These are phyloP conservation scores for Oscheius sp. DNA, from an alignment of 2,888 invertebrate genomes.

Conservation along the genomic window DNA sequence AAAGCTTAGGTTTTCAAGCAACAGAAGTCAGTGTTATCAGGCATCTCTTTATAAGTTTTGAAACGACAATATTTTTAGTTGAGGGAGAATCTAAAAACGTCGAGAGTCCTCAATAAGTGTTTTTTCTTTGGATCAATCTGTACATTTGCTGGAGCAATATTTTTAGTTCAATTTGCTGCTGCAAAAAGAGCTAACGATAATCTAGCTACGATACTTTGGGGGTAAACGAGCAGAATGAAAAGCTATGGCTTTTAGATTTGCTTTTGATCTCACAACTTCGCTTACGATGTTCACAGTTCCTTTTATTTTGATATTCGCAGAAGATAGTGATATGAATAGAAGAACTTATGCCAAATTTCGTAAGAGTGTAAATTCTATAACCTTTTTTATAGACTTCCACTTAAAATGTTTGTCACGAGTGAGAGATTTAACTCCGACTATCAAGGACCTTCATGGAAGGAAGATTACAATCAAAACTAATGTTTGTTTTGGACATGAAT, in stretches of 20 bases:
- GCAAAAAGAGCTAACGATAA: not conserved
- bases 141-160: not conserved
- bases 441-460: constrained; percentile 8
- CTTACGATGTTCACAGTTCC: not conserved
- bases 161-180: not conserved
- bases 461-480: not conserved
- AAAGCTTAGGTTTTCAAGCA: not conserved
- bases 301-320: not conserved
- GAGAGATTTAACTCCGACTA: not conserved
- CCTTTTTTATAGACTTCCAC: not conserved
- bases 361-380: not conserved
- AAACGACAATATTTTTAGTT: not conserved
- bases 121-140: not conserved
- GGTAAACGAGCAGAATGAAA: not conserved
- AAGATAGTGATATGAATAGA: constrained; percentile 15
- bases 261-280: not conserved
- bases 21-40: not conserved
- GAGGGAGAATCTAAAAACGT: constrained; percentile 6
- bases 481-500: not conserved
- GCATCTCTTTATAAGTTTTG: not conserved
- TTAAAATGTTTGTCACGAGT: not conserved
- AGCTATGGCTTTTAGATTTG: not conserved
- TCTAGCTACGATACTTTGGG: not conserved
- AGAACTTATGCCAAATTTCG: not conserved
- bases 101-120: not conserved